Conservation (phyloP, 2,888 invertebrate species). For the Sepioteuthis lessoniana region DNA sequence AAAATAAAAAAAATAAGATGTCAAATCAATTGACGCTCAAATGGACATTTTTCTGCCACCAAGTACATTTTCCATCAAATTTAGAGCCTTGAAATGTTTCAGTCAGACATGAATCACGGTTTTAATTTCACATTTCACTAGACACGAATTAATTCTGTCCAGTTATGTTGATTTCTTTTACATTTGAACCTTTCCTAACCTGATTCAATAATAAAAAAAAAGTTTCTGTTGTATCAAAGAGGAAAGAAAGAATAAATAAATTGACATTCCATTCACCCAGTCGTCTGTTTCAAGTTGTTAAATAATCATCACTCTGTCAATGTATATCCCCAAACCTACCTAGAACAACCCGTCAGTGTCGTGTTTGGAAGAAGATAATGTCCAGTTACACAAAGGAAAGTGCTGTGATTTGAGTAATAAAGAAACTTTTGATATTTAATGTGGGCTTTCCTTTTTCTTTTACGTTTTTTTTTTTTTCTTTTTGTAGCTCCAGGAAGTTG, state of each 20-base stretch:
- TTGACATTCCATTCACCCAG: neutral
- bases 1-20: neutral
- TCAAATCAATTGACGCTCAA: neutral
- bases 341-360: neutral
- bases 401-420: slow-evolving; percentile 20
- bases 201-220: neutral
- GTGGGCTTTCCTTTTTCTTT: neutral
- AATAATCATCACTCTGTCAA: neutral
- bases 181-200: slow-evolving; percentile 33
- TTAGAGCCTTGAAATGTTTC: neutral
- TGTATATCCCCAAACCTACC: neutral
- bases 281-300: slow-evolving; percentile 21
- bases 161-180: slow-evolving; percentile 4
- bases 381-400: slow-evolving; percentile 33
- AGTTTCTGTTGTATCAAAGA: neutral
- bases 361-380: slow-evolving; percentile 6
- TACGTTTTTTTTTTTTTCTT: no score
- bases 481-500: no score
- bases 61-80: neutral
- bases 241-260: slow-evolving; percentile 20
- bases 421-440: slow-evolving; percentile 33
- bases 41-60: neutral
- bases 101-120: neutral
- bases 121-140: slow-evolving; percentile 33
- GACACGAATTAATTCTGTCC: slow-evolving; percentile 23